Conservation (phyloP, 1,140 invertebrate genomes). For the Hyles vespertilio region DNA sequence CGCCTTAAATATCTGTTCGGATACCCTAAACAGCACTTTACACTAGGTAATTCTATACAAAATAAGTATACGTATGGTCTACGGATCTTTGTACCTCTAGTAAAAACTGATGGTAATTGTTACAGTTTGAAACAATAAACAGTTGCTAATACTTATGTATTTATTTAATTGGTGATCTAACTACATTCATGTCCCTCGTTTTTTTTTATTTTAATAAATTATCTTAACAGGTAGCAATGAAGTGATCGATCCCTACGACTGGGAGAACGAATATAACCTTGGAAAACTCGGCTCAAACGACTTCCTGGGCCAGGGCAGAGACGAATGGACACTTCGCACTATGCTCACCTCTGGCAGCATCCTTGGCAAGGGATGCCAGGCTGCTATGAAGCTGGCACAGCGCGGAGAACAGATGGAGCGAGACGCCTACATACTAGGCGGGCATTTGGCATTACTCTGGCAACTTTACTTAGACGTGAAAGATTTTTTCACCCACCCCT, state of each 20-base stretch:
- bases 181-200: too few species aligned
- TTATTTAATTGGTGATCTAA: too few species aligned
- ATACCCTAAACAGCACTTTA: too few species aligned
- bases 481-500: constrained; percentile 67
- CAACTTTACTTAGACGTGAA: constrained; percentile 79
- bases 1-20: too few species aligned
- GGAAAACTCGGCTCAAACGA: constrained; percentile 57
- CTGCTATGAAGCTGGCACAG: constrained; percentile 85
- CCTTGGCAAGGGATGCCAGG: constrained; percentile 88
- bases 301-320: constrained; percentile 78
- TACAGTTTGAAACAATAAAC: too few species aligned
- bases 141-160: too few species aligned
- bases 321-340: constrained; percentile 87
- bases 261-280: constrained; percentile 62
- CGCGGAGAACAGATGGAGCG: constrained; percentile 79
- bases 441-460: constrained; percentile 88
- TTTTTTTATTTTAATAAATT: neutral
- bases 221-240: constrained; percentile 36
- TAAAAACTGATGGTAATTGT: too few species aligned
- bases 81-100: too few species aligned
- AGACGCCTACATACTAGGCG: constrained; percentile 87
- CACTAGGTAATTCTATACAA: too few species aligned
- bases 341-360: constrained; percentile 86
- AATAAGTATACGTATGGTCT: too few species aligned
- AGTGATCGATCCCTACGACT: constrained; percentile 32